Percentiles rank a stretch among this genome's conserved stretches.
Conservation (phyloP, 2,888 invertebrate genomes). For the Esperia sulphurella region DNA sequence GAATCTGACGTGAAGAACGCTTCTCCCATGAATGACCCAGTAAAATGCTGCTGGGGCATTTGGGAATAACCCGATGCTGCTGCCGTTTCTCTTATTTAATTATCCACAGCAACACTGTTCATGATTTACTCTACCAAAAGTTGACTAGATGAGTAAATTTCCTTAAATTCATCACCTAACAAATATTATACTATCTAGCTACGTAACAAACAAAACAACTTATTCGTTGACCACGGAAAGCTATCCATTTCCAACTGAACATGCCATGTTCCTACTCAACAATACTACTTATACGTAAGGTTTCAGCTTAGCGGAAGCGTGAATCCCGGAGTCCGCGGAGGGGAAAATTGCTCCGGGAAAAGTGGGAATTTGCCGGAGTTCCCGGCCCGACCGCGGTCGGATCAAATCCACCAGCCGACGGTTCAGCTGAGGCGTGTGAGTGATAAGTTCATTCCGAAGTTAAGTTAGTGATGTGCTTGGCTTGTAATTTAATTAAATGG, state of each 20-base stretch:
- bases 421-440: constrained; percentile 1
- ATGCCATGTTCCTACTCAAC: neutral
- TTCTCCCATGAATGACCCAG: too few species aligned
- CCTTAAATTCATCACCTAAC: too few species aligned
- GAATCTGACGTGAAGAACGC: too few species aligned
- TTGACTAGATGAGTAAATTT: too few species aligned
- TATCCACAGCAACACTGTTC: too few species aligned
- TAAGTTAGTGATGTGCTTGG: neutral
- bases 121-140: too few species aligned
- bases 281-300: constrained; percentile 8
- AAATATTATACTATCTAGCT: too few species aligned
- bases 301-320: constrained; percentile 5
- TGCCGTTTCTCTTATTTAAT: too few species aligned
- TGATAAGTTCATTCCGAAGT: constrained; percentile 5
- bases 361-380: constrained; percentile 26
- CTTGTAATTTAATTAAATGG: too few species aligned
- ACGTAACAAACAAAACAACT: too few species aligned
- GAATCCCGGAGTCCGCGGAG: constrained; percentile 16
- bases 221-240: neutral
- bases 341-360: constrained; percentile 27
- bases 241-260: neutral
- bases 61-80: too few species aligned
- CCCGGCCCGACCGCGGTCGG: constrained; percentile 7
- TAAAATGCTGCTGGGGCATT: too few species aligned
- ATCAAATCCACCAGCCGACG: constrained; percentile 19